Conservation (phyloP, 1,140 invertebrate species). For the Drosophila serrata region DNA sequence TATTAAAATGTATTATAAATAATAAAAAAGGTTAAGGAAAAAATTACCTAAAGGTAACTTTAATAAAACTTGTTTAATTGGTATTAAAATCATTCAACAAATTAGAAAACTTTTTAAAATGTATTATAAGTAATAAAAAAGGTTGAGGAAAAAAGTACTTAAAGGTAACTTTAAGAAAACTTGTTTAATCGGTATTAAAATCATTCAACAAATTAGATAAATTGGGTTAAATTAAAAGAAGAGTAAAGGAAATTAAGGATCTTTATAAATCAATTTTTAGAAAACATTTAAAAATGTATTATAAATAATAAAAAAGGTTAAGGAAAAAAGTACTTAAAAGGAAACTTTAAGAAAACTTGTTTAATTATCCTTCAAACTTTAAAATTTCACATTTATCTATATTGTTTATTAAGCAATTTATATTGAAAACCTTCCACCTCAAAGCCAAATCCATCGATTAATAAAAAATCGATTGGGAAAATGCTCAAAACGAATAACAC, state of each 20-base stretch:
- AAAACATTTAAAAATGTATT: background rate
- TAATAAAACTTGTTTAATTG: too few species aligned
- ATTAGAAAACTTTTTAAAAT: background rate
- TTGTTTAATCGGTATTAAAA: too few species aligned
- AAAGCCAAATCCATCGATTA: background rate
- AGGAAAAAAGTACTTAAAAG: background rate
- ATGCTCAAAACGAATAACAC: conserved; percentile 19
- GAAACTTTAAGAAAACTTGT: too few species aligned
- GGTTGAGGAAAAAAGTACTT: background rate
- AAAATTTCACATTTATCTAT: background rate
- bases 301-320: background rate
- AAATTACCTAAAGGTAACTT: background rate
- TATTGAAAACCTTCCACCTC: background rate
- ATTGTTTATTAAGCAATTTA: background rate
- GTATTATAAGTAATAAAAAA: background rate
- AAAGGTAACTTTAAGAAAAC: too few species aligned
- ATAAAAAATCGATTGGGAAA: conserved; percentile 13
- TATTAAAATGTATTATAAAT: background rate
- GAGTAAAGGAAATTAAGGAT: background rate
- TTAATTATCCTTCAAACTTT: too few species aligned
- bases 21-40: background rate
- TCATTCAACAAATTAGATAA: background rate
- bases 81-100: background rate
- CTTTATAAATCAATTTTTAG: background rate
- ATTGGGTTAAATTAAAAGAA: background rate